phyloP scores from a whole-genome alignment of 2,888 invertebrate species.

The Nineta flava region DNA sequence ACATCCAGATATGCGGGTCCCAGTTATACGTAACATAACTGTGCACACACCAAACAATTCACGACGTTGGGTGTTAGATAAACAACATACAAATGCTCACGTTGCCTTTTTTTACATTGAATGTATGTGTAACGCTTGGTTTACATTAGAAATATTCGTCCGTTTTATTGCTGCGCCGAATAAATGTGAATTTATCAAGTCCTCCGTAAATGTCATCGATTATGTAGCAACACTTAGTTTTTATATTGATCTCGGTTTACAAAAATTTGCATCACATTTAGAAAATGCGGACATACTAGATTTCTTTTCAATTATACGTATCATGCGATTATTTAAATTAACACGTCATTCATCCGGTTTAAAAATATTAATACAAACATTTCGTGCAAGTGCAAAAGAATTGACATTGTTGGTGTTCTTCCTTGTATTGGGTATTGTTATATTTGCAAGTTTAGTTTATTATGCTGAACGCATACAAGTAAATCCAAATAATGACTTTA shows the following conservation, averaged over 20 bases:
- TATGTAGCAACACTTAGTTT: conserved; percentile 97
- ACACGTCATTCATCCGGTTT: conserved; percentile 94
- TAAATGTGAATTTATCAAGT: conserved; percentile 87
- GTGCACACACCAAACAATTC: conserved; percentile 60
- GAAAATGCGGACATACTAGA: conserved; percentile 93
- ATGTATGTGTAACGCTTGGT: conserved; percentile 98
- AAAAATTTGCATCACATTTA: conserved; percentile 77
- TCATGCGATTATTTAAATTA: conserved; percentile 93
- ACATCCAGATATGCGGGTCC: conserved; percentile 94
- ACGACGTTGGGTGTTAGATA: conserved; percentile 73
- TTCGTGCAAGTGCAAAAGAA: conserved; percentile 94
- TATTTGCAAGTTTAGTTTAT: conserved; percentile 95
- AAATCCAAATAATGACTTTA: conserved; percentile 93
- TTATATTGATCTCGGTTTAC: conserved; percentile 84
- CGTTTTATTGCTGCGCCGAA: conserved; percentile 81
- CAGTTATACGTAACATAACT: conserved; percentile 66
- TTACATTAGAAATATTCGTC: conserved; percentile 84
- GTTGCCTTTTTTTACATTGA: conserved; percentile 97
- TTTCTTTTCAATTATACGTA: conserved; percentile 94
- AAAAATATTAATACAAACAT: conserved; percentile 95
- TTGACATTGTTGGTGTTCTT: conserved; percentile 93
- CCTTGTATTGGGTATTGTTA: conserved; percentile 92
- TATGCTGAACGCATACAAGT: conserved; percentile 94
- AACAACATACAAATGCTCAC: conserved; percentile 83
- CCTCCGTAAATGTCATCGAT: conserved; percentile 97